Percentiles rank a stretch among this genome's conserved stretches.
Conservation (phyloP, 1,140 invertebrate genomes). For the fruit fly (Drosophila melanogaster) region DNA sequence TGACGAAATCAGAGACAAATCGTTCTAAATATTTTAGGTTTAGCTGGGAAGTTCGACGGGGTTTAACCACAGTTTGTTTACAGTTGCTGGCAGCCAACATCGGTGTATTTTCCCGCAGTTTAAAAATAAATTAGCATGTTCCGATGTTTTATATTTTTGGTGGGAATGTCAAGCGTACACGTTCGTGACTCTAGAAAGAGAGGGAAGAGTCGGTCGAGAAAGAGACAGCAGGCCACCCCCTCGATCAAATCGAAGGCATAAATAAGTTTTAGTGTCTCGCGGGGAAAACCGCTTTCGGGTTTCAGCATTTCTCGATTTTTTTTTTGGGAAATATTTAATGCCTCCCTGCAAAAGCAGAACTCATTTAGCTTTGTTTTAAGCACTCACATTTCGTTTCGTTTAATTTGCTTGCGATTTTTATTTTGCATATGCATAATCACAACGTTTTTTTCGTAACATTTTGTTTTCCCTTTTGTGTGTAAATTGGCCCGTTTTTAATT, state of each 20-base stretch:
- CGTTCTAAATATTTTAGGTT: slow-evolving; percentile 12
- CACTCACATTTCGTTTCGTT: slow-evolving; percentile 57
- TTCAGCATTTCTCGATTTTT: slow-evolving; percentile 32
- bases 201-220: not conserved
- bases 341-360: slow-evolving; percentile 39
- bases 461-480: slow-evolving; percentile 53
- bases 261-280: slow-evolving; percentile 64
- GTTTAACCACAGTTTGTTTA: slow-evolving; percentile 33
- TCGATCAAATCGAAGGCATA: slow-evolving; percentile 41
- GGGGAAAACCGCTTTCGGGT: slow-evolving; percentile 49
- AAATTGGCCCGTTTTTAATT: slow-evolving; percentile 60
- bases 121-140: slow-evolving; percentile 40
- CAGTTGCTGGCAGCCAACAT: slow-evolving; percentile 14
- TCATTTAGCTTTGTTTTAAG: slow-evolving; percentile 70
- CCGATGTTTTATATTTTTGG: slow-evolving; percentile 13
- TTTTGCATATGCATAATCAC: slow-evolving; percentile 42
- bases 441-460: slow-evolving; percentile 27
- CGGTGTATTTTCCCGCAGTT: slow-evolving; percentile 39
- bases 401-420: slow-evolving; percentile 51
- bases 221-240: slow-evolving; percentile 31
- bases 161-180: slow-evolving; percentile 37
- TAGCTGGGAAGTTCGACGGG: slow-evolving; percentile 15
- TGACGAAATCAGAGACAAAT: slow-evolving; percentile 17
- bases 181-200: slow-evolving; percentile 7
- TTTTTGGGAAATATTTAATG: slow-evolving; percentile 52